Evolutionary conservation across 2,888 invertebrate genomes (phyloP), one percentile per base, ranked within the genome.

Genomic region (Agriotes lineatus): DNA sequence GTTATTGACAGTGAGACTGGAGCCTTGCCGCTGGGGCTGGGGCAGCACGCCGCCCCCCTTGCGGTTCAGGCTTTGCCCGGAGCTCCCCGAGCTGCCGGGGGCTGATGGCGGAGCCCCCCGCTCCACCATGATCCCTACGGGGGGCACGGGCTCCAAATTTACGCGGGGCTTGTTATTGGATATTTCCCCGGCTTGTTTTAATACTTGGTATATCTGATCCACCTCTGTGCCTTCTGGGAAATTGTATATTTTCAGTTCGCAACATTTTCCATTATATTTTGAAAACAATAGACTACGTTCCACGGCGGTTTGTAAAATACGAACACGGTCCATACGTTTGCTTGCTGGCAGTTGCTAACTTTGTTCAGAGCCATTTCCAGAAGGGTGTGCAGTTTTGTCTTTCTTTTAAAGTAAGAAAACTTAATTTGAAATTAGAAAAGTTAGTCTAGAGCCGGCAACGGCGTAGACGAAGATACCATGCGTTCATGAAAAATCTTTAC

Each of bases 141-240:
- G 87, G 77, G 86, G 85, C 45, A 76, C 74, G 52, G 78, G 78
- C 70, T 81, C 82, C 57, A 81, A 75, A 73, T 76, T 79, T 60
- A 80, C 78, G 56, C 82, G 79, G 62, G 81, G 80, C 79, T 82
- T 84, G 77, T 75, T 83, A 83, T 88, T 89, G 80, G 90, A 89
- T 82, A 95, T 93, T 89, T 96, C 95, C 84, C 94, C 95, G 82
- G 96, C 96, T 85, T 96, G 94, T 89, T 96, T 96, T 88, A 96
- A 90, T 85, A 96, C 95, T 89, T 95, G 95, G 88, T 96, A 96
- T 86, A 94, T 95, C 87, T 93, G 92, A 89, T 96, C 96, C 88
- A 95, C 91, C 88, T 95, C 92, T 80, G 88, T 64, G 25, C 71
- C 62, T 61, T 71, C 71, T 71, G 64, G 61, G 70, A 70, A 70